A percentile compares a stretch with the other conserved stretches of the same genome.
phyloP scores from a whole-genome alignment of 2,797 vertebrate species.

The Borostomias antarcticus region DNA sequence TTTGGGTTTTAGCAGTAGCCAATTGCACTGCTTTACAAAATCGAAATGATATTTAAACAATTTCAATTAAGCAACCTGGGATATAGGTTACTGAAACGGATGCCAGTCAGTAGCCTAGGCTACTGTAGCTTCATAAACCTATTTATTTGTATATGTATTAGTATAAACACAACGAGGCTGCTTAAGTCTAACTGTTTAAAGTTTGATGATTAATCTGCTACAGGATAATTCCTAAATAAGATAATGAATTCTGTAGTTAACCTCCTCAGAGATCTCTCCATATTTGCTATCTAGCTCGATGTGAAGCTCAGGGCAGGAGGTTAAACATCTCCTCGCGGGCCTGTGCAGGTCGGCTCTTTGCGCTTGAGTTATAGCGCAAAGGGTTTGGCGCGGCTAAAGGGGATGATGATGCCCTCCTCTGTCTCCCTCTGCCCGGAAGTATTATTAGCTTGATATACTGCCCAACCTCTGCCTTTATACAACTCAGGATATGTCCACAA shows the following conservation, averaged over 20 bases:
- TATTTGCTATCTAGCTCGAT: background rate
- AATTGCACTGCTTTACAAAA: too few relatives aligned
- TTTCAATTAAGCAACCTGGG: too few relatives aligned
- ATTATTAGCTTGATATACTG: constrained; percentile 53
- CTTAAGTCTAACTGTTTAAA: background rate
- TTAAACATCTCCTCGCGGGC: constrained; percentile 51
- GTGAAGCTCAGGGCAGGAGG: constrained; percentile 36
- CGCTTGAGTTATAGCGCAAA: constrained; percentile 64
- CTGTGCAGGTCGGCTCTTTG: constrained; percentile 66
- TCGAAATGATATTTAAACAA: too few relatives aligned
- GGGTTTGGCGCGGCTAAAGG: constrained; percentile 56
- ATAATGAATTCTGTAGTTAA: background rate
- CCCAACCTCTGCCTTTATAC: constrained; percentile 30
- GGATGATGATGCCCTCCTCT: constrained; percentile 31
- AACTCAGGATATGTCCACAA: constrained; percentile 6
- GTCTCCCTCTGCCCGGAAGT: constrained; percentile 38
- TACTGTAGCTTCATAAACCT: too few relatives aligned
- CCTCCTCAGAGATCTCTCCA: too few relatives aligned
- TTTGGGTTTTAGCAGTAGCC: too few relatives aligned
- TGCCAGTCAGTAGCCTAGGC: too few relatives aligned
- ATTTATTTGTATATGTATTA: too few relatives aligned
- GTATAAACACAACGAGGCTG: too few relatives aligned
- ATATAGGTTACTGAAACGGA: too few relatives aligned
- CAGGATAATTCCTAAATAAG: background rate
- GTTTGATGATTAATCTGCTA: background rate